A percentile compares a stretch with the other conserved stretches of the same genome.
Conservation (phyloP, 2,797 vertebrate genomes). For the Echeneis naucrates region DNA sequence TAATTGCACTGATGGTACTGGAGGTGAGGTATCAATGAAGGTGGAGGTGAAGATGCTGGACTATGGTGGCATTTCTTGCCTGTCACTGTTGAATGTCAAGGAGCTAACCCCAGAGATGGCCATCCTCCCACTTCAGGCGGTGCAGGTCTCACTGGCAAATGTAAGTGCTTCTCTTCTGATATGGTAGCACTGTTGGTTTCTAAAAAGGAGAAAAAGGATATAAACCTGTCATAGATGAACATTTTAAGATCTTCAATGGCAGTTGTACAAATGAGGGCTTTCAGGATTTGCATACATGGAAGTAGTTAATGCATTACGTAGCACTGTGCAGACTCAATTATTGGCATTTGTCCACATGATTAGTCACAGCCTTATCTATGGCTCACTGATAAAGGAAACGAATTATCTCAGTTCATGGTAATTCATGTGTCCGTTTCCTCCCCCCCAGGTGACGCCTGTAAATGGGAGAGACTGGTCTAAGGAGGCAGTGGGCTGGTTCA, state of each 20-base stretch:
- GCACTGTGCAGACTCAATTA: constrained; percentile 22
- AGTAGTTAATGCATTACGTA: constrained; percentile 41
- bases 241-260: background rate
- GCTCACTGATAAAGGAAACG: constrained; percentile 58
- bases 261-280: background rate
- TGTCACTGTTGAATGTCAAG: constrained; percentile 75
- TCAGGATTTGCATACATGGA: constrained; percentile 43
- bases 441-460: constrained; percentile 78
- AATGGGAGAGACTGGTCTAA: constrained; percentile 78
- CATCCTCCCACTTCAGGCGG: constrained; percentile 75
- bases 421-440: constrained; percentile 48
- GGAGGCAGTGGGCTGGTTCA: constrained; percentile 82
- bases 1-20: constrained; percentile 2
- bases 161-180: constrained; percentile 57
- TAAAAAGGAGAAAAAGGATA: background rate
- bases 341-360: constrained; percentile 55
- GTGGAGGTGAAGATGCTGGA: constrained; percentile 83
- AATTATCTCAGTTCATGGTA: constrained; percentile 60
- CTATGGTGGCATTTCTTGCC: constrained; percentile 74
- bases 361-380: constrained; percentile 65
- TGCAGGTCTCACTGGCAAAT: constrained; percentile 81
- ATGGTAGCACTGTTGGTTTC: background rate
- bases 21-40: constrained; percentile 57
- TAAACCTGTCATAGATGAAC: background rate
- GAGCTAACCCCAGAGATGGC: constrained; percentile 69